Conservation (phyloP, 2,888 invertebrate species). For the Steinernema carpocapsae region DNA sequence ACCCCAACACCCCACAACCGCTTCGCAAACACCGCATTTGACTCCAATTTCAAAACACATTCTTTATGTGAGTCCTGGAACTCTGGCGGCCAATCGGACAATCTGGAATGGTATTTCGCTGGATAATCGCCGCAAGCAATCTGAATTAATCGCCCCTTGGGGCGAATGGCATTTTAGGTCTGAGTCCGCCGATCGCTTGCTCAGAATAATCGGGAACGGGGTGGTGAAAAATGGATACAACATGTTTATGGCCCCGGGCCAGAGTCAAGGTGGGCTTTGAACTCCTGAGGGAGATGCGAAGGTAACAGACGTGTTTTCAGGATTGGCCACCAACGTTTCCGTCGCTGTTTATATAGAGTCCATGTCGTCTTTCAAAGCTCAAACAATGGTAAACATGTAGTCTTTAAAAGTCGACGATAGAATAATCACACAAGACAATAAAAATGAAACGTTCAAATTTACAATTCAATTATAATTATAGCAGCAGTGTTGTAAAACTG, state of each 20-base stretch:
- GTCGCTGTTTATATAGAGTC: conserved; percentile 68
- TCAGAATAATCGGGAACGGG: conserved; percentile 62
- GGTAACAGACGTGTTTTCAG: conserved; percentile 41
- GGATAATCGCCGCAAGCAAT: conserved; percentile 25
- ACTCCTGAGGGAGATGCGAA: not conserved
- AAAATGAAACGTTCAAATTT: too few relatives aligned
- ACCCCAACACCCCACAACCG: conserved; percentile 48
- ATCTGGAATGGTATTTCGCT: conserved; percentile 54
- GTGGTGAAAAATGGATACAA: conserved; percentile 65
- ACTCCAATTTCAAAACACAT: conserved; percentile 48
- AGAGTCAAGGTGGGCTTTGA: conserved; percentile 36
- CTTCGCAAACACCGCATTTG: conserved; percentile 42
- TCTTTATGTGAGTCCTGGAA: conserved; percentile 61
- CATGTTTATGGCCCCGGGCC: conserved; percentile 67
- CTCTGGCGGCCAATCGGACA: conserved; percentile 55
- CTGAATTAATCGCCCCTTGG: conserved; percentile 30
- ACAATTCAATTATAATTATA: too few relatives aligned
- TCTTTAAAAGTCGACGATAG: not conserved
- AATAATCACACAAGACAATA: not conserved
- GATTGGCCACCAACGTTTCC: conserved; percentile 59
- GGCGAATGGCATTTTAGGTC: conserved; percentile 50
- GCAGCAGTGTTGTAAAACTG: too few relatives aligned
- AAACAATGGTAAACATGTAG: conserved; percentile 62
- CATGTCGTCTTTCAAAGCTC: conserved; percentile 69
- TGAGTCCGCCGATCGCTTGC: conserved; percentile 64